phyloP scores from a whole-genome alignment of 2,113 vertebrate species.

The Stegostoma tigrinum region DNA sequence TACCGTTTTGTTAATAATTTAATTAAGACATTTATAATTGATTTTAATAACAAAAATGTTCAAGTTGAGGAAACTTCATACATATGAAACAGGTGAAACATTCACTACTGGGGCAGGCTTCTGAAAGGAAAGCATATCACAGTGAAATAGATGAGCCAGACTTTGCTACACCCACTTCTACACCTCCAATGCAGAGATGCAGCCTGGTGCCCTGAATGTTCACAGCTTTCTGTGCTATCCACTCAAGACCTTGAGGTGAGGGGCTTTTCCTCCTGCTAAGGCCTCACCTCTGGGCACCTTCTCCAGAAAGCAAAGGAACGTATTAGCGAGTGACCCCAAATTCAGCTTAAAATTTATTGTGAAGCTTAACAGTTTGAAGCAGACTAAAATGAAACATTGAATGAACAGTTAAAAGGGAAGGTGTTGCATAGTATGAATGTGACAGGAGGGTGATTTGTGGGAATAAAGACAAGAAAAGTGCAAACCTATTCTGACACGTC shows the following conservation, averaged over 20 bases:
- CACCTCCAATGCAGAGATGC: background rate
- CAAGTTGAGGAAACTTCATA: background rate
- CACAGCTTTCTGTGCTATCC: background rate
- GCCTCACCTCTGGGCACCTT: background rate
- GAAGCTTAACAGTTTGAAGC: background rate
- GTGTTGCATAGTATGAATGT: background rate
- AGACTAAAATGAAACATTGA: background rate
- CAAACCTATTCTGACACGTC: background rate
- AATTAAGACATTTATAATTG: background rate
- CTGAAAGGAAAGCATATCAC: background rate
- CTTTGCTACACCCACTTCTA: background rate
- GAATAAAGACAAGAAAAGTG: background rate
- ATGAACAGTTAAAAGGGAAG: background rate
- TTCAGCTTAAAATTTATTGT: background rate
- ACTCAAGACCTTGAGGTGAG: background rate
- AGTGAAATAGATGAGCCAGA: background rate
- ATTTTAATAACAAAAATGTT: background rate
- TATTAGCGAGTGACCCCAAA: background rate
- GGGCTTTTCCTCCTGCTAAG: background rate
- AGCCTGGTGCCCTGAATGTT: background rate
- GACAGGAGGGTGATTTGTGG: background rate
- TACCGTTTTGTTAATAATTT: no score
- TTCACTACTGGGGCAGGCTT: background rate
- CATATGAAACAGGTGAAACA: background rate
- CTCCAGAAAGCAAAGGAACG: background rate